Percentiles rank a stretch among this genome's conserved stretches.
These are phyloP conservation scores for Lophius americanus DNA, from an alignment of 2,797 vertebrate genomes.

Conservation along the genomic window DNA sequence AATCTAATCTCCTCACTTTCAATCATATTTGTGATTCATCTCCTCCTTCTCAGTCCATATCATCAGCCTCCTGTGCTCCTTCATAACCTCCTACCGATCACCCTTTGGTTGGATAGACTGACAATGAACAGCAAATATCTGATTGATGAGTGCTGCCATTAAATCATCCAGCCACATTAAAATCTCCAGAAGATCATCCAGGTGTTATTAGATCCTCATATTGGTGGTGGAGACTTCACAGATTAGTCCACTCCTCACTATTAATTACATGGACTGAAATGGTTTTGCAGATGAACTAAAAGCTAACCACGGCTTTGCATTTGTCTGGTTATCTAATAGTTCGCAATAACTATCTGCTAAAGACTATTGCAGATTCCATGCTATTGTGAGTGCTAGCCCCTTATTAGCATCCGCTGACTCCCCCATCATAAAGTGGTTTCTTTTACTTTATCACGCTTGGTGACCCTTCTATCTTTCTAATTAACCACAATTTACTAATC, in stretches of 20 bases:
- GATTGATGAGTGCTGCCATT: slow-evolving; percentile 12
- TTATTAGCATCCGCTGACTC: slow-evolving; percentile 62
- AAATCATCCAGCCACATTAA: slow-evolving; percentile 40
- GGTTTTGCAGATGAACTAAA: slow-evolving; percentile 38
- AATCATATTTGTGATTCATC: slow-evolving; percentile 65
- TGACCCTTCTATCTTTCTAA: slow-evolving; percentile 88
- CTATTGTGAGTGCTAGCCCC: slow-evolving; percentile 61
- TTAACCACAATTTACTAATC: slow-evolving; percentile 87
- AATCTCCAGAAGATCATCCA: slow-evolving; percentile 39
- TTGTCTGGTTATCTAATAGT: slow-evolving; percentile 67
- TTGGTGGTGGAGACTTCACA: slow-evolving; percentile 34
- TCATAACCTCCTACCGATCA: slow-evolving; percentile 37
- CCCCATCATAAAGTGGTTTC: slow-evolving; percentile 75
- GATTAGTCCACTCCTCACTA: slow-evolving; percentile 36
- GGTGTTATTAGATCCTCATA: slow-evolving; percentile 48
- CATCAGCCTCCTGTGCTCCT: slow-evolving; percentile 41
- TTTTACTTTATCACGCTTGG: slow-evolving; percentile 81
- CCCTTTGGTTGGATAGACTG: slow-evolving; percentile 28
- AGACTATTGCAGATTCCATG: slow-evolving; percentile 36
- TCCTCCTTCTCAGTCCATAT: slow-evolving; percentile 36
- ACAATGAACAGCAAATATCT: not conserved
- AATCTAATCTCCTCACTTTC: slow-evolving; percentile 67
- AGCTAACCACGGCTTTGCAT: slow-evolving; percentile 54
- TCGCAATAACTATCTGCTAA: slow-evolving; percentile 67
- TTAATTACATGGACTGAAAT: slow-evolving; percentile 27